Conservation (phyloP, 2,888 invertebrate species). For the Zeuzera pyrina region DNA sequence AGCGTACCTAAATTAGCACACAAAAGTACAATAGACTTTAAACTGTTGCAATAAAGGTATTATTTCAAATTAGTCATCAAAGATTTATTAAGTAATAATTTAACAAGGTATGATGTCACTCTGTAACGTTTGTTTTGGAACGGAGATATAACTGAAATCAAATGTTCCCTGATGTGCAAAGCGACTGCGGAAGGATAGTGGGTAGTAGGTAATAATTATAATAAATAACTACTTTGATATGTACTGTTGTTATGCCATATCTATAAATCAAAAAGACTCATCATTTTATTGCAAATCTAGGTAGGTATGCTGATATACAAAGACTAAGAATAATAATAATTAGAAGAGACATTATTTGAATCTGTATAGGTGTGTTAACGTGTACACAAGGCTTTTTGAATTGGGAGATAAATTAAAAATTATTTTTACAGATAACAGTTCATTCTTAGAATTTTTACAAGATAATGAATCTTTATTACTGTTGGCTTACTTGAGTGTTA, state of each 20-base stretch:
- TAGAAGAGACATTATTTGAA: no score
- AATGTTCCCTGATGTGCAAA: neutral
- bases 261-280: constrained; percentile 41
- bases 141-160: no score
- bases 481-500: no score
- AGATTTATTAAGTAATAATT: no score
- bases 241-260: constrained; percentile 40
- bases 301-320: constrained; percentile 14
- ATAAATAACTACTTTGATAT: neutral
- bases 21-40: neutral
- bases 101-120: neutral
- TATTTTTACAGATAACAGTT: no score
- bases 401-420: no score
- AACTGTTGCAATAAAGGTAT: neutral
- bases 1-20: constrained; percentile 20
- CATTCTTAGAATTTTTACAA: no score
- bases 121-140: neutral
- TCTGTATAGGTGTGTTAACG: no score
- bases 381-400: no score
- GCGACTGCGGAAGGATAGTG: no score
- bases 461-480: no score
- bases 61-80: neutral
- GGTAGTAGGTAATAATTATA: neutral
- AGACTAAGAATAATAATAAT: no score
- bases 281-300: constrained; percentile 23